A percentile compares a stretch with the other conserved stretches of the same genome.
phyloP scores from a whole-genome alignment of 2,888 invertebrate genomes.

The Dendrolimus houi region DNA sequence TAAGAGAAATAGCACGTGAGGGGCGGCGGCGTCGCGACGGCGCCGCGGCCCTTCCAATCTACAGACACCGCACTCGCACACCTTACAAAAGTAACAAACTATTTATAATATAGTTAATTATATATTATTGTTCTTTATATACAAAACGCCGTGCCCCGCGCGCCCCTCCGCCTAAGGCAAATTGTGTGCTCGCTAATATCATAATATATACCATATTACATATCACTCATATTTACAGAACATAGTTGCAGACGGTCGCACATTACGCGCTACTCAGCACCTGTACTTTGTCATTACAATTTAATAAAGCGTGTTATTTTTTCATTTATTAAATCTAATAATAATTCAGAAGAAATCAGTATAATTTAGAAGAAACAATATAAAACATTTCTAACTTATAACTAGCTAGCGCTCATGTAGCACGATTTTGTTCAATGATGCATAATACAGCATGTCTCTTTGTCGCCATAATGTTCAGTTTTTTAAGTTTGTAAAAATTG shows the following conservation, averaged over 20 bases:
- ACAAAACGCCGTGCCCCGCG: slow-evolving; percentile 57
- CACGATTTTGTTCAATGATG: too few species aligned
- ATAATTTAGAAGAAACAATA: slow-evolving; percentile 36
- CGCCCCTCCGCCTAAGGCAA: slow-evolving; percentile 53
- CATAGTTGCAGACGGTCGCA: slow-evolving; percentile 53
- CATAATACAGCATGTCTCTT: too few species aligned
- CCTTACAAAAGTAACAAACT: slow-evolving; percentile 69
- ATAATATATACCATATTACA: slow-evolving; percentile 17
- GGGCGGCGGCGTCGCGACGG: slow-evolving; percentile 10
- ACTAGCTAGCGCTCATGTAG: too few species aligned
- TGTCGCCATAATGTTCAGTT: too few species aligned
- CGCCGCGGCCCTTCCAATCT: slow-evolving; percentile 35
- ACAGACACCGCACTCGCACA: slow-evolving; percentile 55
- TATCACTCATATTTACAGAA: slow-evolving; percentile 66
- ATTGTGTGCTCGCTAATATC: slow-evolving; percentile 50
- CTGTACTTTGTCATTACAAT: slow-evolving; percentile 48
- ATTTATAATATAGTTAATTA: slow-evolving; percentile 49
- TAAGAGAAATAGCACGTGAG: slow-evolving; percentile 60
- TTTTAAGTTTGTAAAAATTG: slow-evolving; percentile 30
- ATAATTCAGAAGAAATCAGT: background rate
- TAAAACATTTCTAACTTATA: too few species aligned
- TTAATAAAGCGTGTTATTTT: slow-evolving; percentile 47
- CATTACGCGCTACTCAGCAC: slow-evolving; percentile 45
- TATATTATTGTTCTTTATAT: slow-evolving; percentile 69
- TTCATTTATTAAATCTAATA: background rate